phyloP scores from a whole-genome alignment of 2,113 vertebrate species.

The Sinosuthora webbiana region DNA sequence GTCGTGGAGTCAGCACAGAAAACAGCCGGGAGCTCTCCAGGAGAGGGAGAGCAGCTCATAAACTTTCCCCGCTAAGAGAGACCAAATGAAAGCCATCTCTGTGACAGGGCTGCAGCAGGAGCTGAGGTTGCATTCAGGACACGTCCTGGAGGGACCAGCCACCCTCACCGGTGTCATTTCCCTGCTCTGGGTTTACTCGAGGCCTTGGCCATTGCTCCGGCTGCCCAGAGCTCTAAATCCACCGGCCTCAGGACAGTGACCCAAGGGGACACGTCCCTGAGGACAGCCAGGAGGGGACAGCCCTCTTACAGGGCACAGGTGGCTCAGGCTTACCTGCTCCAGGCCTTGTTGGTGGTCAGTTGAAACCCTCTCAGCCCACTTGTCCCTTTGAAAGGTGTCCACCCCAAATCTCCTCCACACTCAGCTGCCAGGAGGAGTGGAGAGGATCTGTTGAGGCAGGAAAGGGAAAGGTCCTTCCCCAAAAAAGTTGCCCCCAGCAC shows the following conservation, averaged over 20 bases:
- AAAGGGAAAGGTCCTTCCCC: neutral
- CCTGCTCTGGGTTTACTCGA: conserved; percentile 5
- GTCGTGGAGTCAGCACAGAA: neutral
- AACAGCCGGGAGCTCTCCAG: neutral
- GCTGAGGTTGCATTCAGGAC: conserved; percentile 28
- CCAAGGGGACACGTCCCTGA: neutral
- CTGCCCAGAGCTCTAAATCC: conserved; percentile 23
- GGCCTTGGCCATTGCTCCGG: neutral
- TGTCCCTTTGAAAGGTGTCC: neutral
- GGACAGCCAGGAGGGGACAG: neutral
- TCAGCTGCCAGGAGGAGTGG: neutral
- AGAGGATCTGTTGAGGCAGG: neutral
- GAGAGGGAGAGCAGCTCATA: neutral
- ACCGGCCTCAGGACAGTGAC: neutral
- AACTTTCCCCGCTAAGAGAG: conserved; percentile 8
- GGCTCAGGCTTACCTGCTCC: neutral
- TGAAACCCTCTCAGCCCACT: neutral
- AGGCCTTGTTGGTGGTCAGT: neutral
- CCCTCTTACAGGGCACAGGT: neutral
- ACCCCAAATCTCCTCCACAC: neutral
- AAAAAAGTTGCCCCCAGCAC: neutral
- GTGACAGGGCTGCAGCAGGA: neutral
- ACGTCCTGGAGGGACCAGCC: conserved; percentile 25
- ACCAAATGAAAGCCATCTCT: conserved; percentile 30
- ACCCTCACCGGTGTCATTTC: neutral